Conservation (phyloP, 2,113 vertebrate species). For the Clinocottus analis region DNA sequence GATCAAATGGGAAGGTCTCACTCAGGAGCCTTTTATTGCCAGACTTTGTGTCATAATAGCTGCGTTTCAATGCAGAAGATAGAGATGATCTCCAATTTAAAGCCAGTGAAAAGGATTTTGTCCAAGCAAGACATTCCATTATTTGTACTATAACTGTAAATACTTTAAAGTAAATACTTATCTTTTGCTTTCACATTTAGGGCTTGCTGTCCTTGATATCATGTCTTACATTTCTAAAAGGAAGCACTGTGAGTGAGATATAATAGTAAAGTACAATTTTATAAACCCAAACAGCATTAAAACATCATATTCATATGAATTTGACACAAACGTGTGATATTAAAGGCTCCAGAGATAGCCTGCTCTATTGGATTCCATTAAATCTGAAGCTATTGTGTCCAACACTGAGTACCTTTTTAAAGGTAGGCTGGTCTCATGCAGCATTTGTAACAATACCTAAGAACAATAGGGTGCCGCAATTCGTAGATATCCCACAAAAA, state of each 20-base stretch:
- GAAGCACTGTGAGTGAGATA: not conserved
- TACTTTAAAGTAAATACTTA: not conserved
- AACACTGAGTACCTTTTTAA: not conserved
- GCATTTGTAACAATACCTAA: too few species aligned
- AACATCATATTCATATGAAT: not conserved
- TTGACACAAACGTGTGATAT: not conserved
- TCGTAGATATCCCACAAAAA: too few species aligned
- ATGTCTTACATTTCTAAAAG: not conserved
- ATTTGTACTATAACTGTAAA: not conserved
- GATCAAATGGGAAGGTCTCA: slow-evolving; percentile 47
- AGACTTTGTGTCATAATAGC: not conserved
- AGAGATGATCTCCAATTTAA: not conserved
- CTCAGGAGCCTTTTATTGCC: slow-evolving; percentile 9
- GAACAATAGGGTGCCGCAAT: too few species aligned
- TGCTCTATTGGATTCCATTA: not conserved
- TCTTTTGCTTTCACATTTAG: not conserved
- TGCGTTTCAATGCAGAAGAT: not conserved
- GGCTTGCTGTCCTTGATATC: not conserved
- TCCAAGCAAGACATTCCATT: not conserved
- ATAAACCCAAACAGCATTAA: not conserved
- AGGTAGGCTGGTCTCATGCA: too few species aligned
- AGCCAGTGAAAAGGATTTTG: not conserved
- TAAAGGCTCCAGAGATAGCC: not conserved
- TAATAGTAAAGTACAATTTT: not conserved
- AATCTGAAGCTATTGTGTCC: slow-evolving; percentile 8